Evolutionary conservation across 2,797 vertebrate species (phyloP), one percentile per base, ranked within the genome.

Genomic region (Protosalanx chinensis): DNA sequence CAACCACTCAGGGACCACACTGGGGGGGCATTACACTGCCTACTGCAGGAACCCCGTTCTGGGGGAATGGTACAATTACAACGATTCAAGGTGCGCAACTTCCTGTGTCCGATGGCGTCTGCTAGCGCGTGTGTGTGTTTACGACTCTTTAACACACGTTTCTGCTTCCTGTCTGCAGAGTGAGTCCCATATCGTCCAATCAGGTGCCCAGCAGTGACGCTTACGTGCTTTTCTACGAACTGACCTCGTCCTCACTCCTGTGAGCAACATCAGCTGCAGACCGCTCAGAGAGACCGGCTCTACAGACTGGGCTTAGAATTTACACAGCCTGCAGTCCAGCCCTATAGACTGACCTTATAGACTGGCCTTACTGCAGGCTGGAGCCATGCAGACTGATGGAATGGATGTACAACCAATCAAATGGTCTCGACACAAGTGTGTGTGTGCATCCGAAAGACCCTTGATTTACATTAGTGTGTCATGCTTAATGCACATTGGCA

Each of bases 161-260:
- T 80, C 33, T n/a, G 32, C 61, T 10, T 35, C 68, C 33, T 76
- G 12, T 32, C 60, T 68, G 70, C 85, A 98, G 97, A 3, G 97
- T 98, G 70, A 96, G 94, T 3, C 95, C 95, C 0, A 95, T 98
- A 91, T 96, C 96, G 5, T 94, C 95, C 83, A 95, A 95, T 85
- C 96, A 98, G 80, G 91, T 98, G 41, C 94, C 94, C 82, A 96
- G 93, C 93, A 96, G 94, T 37, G 95, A 97, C 53, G 97, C 97
- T 81, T 99, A 98, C 58, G 91, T 99, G 82, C 94, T 99, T 73
- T 99, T 99, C 93, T 99, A 98, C 0, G 96, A 99, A 86, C 87
- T 96, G 81, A 87, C 90, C 63, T 78, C 94, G 0, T 92, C 93
- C 73, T 93, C 93, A 1, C 93, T 94, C 80, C 91, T 94, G 91